A percentile compares a stretch with the other conserved stretches of the same genome.
phyloP scores from a whole-genome alignment of 2,113 vertebrate genomes.

The Monopterus albus region DNA sequence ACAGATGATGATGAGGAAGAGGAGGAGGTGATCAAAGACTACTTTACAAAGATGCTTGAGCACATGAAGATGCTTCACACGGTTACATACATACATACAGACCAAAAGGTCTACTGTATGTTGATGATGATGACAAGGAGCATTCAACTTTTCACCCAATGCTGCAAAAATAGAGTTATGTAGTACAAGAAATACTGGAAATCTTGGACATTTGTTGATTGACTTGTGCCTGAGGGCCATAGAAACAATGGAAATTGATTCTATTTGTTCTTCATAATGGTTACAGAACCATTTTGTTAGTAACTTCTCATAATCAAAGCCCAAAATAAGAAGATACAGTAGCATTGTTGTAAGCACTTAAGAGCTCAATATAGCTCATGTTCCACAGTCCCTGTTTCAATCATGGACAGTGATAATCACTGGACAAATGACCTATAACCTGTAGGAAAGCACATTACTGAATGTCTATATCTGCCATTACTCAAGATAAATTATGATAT shows the following conservation, averaged over 20 bases:
- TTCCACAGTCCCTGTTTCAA: background rate
- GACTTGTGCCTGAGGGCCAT: conserved; percentile 8
- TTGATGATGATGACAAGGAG: conserved; percentile 27
- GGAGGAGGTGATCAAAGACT: conserved; percentile 30
- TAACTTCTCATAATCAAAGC: conserved; percentile 6
- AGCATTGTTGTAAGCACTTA: conserved; percentile 3
- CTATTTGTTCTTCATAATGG: conserved; percentile 17
- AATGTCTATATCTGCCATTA: conserved; percentile 5
- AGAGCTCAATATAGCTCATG: background rate
- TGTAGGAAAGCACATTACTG: background rate
- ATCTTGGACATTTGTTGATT: conserved; percentile 13
- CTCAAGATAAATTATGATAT: conserved; percentile 12
- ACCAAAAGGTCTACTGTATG: conserved; percentile 15
- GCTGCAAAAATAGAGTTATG: conserved; percentile 5
- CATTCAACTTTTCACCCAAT: conserved; percentile 12
- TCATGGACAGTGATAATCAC: background rate
- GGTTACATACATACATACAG: too few species aligned
- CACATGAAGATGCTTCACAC: conserved; percentile 30
- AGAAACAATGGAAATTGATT: background rate
- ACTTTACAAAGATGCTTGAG: conserved; percentile 28
- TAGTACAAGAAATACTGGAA: background rate
- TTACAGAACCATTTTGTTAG: conserved; percentile 14
- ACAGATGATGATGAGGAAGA: conserved; percentile 43
- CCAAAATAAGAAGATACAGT: background rate
- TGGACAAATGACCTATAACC: background rate